These are phyloP conservation scores for Mallotus villosus DNA, from an alignment of 2,797 vertebrate genomes.

Conservation along the genomic window DNA sequence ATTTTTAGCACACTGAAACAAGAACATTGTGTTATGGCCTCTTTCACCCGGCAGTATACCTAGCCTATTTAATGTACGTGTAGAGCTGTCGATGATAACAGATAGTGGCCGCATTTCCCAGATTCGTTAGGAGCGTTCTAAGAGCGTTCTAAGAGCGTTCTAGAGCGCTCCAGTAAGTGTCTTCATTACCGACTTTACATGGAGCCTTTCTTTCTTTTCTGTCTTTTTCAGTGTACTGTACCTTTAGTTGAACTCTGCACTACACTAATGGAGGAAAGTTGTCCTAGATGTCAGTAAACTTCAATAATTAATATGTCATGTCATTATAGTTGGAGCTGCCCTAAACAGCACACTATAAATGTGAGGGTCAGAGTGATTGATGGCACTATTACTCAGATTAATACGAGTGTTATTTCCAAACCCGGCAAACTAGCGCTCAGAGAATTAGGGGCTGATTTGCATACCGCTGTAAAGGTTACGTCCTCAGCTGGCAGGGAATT, in stretches of 20 bases:
- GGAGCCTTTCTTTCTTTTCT: background rate
- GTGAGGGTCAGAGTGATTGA: slow-evolving; percentile 19
- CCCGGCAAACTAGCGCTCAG: slow-evolving; percentile 3
- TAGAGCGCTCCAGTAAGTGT: no score
- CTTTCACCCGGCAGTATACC: background rate
- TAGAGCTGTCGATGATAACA: background rate
- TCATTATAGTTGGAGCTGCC: slow-evolving; percentile 16
- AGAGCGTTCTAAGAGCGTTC: no score
- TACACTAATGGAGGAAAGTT: slow-evolving; percentile 10
- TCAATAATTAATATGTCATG: slow-evolving; percentile 23
- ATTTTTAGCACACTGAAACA: no score
- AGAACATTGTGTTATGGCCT: background rate
- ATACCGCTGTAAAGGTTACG: slow-evolving; percentile 28
- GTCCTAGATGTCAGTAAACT: slow-evolving; percentile 5
- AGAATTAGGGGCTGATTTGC: slow-evolving; percentile 27
- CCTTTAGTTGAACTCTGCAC: background rate
- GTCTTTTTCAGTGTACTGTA: background rate
- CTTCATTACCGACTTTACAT: slow-evolving; percentile 47
- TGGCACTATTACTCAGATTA: slow-evolving; percentile 15
- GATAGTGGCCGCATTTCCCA: no score
- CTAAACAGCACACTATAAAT: slow-evolving; percentile 16
- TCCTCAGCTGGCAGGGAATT: slow-evolving; percentile 11
- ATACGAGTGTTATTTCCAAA: slow-evolving; percentile 17
- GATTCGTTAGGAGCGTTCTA: no score
- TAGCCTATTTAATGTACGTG: background rate